Base-by-base conservation (phyloP, 2,113 vertebrate genomes). In the Zapus hudsonius region DNA sequence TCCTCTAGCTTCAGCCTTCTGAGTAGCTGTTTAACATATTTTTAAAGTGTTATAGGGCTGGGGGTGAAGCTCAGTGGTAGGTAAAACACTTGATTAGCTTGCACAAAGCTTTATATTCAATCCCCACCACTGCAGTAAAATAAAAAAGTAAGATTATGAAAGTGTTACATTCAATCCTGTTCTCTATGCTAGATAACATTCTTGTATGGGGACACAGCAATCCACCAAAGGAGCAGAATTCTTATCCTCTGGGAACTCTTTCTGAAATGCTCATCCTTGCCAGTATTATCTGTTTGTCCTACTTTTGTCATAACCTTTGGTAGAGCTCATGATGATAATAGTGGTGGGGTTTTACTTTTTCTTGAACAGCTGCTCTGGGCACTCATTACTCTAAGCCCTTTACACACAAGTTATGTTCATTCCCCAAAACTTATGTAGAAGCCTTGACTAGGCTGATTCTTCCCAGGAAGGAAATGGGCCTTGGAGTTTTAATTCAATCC, bases 271-370 rank as follows among this genome's bases (percentile, higher is more conserved):
- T 76, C 44, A 76, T 70, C 38, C 57, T 47, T n/a, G 5, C 7
- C 19, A 79, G 57, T 86, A 59, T 78, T 8, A n/a, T 42, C 74
- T 79, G 59, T 78, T 72, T 70, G 38, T 59, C 29, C n/a, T 78
- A 27, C 7, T 63, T 92, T 80, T 94, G 20, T 61, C 81, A 69
- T 7, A 64, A 69, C 44, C 84, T 36, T 76, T 92, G 44, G 44
- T 55, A 92, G 42, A n/a, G 38, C 72, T 23, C 3, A 84, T 76
- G 23, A 52, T 52, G 20, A 13, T 78, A 23, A 73, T 55, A 23
- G 23, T 69, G 44, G 57, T 89, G 27, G 69, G 61, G 23, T 25
- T 63, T 96, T 76, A 15, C 67, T 67, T 89, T n/a, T 80, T 91
- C 36, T 17, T 78, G 25, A 88, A 38, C n/a, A 80, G 55, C 27